Evolutionary conservation across 2,113 vertebrate genomes (phyloP), one percentile per base, ranked within the genome.

Genomic region (Craseonycteris thonglongyai): DNA sequence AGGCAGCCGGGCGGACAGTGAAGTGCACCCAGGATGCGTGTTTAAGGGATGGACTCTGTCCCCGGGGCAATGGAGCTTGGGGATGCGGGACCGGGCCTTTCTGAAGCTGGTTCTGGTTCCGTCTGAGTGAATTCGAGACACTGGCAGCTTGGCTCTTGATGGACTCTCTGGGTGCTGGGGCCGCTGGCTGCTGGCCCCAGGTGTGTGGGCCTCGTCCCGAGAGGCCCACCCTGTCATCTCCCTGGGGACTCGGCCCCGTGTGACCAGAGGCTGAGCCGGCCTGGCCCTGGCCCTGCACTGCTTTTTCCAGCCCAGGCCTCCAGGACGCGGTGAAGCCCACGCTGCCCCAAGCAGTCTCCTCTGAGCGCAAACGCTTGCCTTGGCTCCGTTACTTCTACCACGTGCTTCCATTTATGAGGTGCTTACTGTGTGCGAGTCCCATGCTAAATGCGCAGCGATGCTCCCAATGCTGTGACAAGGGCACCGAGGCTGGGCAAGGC

Each of bases 31-130:
- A 54, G n/a, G 7, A 16, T 22, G 11, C 2, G 14, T 4, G n/a
- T 63, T 6, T 13, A 18, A 18, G 68, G 69, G 6, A 5, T 0
- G 7, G 28, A 19, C 38, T n/a, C 69, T 54, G 1, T n/a, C n/a
- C n/a, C n/a, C 65, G 0, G 0, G 30, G 45, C 35, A 45, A 47
- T 2, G 5, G 47, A 40, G 45, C 6, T 1, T 28, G n/a, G n/a
- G n/a, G n/a, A n/a, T n/a, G n/a, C n/a, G n/a, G n/a, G n/a, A n/a
- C n/a, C n/a, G n/a, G n/a, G n/a, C n/a, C n/a, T n/a, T n/a, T n/a
- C n/a, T n/a, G n/a, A n/a, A n/a, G n/a, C n/a, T n/a, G n/a, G n/a
- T n/a, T n/a, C n/a, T 3, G 51, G 66, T 6, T 63, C 82, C 6
- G 0, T 15, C 0, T 5, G 82, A 45, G 14, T 2, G 7, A 9